Base-by-base conservation (phyloP, 2,113 vertebrate genomes). In the Pangasianodon gigas region DNA sequence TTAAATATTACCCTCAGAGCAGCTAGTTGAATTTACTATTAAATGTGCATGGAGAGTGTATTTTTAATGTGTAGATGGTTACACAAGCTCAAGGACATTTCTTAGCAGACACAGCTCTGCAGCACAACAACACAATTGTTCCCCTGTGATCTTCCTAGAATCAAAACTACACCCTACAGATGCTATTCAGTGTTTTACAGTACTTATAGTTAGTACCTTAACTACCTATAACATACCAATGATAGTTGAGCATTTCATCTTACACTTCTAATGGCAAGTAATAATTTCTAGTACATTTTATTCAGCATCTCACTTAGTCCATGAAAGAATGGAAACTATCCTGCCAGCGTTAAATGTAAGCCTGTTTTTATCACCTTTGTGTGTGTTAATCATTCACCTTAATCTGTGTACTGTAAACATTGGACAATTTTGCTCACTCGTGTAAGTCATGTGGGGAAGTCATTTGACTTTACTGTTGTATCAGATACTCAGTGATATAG, bases 331-430 rank as follows among this genome's bases (percentile, higher is more conserved):
- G 62, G 62, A 65, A 67, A n/a, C 4, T 11, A 67, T 67, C 65
- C 65, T n/a, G 29, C 65, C 65, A n/a, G 65, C 11, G 26, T 67
- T 67, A 26, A 62, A 24, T 62, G 24, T 62, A 26, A 62, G 56
- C 1, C 6, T 58, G 56, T 65, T 65, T 65, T 67, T 14, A 18
- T 37, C 67, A 41, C 32, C 44, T 26, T 46, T 29, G 82, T 41
- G 19, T 84, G 37, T n/a, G 69, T 75, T 75, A 21, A 74, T 74
- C 48, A 71, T 75, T 75, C 51, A 87, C 69, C 44, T 56, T 77
- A 58, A 77, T 77, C 71, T 46, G 37, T 56, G 69, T 26, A 77
- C 37, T 77, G 84, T 86, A 71, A 86, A 71, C 62, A 52, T 0
- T n/a, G 6, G 14, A 21, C 21, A 44, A 14, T 87, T 86, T 14